Evolutionary conservation across 2,113 vertebrate genomes (phyloP).

Genomic region (Gyps fulvus): DNA sequence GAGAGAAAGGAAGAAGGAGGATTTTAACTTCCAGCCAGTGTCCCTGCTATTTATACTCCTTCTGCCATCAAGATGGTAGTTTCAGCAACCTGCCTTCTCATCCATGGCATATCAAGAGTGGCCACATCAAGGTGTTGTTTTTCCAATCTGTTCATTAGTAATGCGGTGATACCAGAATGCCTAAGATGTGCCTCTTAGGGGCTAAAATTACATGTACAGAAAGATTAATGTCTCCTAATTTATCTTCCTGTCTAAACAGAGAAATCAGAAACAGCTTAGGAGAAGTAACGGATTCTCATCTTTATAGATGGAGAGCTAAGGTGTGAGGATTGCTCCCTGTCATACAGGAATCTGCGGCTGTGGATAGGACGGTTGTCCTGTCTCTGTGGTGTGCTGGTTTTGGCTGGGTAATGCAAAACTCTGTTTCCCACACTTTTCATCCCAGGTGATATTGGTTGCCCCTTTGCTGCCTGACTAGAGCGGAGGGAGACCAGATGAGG

Average conservation of each 20-base stretch:
- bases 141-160: neutral
- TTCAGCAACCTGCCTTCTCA: neutral
- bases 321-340: neutral
- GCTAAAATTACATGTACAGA: neutral
- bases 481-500: neutral
- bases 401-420: neutral
- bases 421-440: neutral
- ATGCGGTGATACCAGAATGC: neutral
- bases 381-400: fast-evolving
- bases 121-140: neutral
- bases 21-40: neutral
- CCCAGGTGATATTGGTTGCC: neutral
- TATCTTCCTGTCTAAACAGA: neutral
- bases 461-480: neutral
- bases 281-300: neutral
- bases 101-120: neutral
- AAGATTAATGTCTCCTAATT: neutral
- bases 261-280: neutral
- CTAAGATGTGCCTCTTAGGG: neutral
- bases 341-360: neutral
- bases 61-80: neutral
- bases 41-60: neutral
- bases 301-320: neutral
- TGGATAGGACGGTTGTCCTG: neutral
- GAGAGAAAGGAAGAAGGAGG: neutral